Conservation (phyloP, 2,113 vertebrate species). For the Pipa parva region DNA sequence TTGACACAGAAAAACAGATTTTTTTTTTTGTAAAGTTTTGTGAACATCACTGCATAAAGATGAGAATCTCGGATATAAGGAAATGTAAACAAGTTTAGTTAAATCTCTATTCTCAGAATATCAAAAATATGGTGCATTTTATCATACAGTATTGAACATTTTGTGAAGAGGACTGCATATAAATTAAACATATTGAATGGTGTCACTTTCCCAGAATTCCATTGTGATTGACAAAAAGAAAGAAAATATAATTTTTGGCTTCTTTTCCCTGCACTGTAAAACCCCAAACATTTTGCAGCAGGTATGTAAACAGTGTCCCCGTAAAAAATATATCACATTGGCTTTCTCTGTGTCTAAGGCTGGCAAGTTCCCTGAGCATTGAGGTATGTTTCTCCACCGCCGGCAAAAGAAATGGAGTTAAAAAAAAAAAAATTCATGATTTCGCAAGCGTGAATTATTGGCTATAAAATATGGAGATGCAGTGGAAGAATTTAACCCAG, state of each 20-base stretch:
- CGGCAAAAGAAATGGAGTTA: too few relatives aligned
- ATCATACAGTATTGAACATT: slow-evolving; percentile 12
- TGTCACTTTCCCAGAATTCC: not conserved
- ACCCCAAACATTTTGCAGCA: not conserved
- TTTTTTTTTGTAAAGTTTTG: not conserved
- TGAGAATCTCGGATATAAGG: not conserved
- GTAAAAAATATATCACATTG: too few relatives aligned
- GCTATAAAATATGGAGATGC: too few relatives aligned
- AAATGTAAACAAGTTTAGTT: slow-evolving; percentile 14
- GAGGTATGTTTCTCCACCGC: too few relatives aligned
- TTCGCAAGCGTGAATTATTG: too few relatives aligned
- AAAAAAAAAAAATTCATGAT: too few relatives aligned
- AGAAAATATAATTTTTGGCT: slow-evolving; percentile 3
- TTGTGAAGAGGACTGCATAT: not conserved
- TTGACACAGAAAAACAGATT: not conserved
- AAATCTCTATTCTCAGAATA: not conserved
- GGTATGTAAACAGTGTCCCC: not conserved
- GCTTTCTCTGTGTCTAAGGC: too few relatives aligned
- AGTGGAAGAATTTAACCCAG: too few relatives aligned
- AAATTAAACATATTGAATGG: not conserved
- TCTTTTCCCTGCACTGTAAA: not conserved
- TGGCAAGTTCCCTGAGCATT: too few relatives aligned
- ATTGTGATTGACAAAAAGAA: not conserved
- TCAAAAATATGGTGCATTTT: slow-evolving; percentile 26
- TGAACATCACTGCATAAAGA: too few relatives aligned